Percentiles rank a stretch among this genome's conserved stretches.
These are phyloP conservation scores for Dromiciops gliroides DNA, from an alignment of 2,113 vertebrate species.

Conservation along the genomic window DNA sequence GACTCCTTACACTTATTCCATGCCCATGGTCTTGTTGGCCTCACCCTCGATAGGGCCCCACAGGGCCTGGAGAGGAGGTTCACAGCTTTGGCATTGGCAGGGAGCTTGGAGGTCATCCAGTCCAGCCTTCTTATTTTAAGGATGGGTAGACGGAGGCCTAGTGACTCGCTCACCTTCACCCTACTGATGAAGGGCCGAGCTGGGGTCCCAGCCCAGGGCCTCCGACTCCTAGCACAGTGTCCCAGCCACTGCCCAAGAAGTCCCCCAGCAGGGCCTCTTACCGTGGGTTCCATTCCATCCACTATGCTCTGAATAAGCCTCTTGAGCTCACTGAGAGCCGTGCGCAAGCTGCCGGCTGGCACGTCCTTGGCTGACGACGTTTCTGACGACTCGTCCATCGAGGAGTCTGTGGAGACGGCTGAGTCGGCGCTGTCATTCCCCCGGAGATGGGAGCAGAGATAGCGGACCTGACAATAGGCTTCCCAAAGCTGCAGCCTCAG, in stretches of 20 bases:
- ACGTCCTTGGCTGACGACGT: constrained; percentile 97
- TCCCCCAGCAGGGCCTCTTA: constrained; percentile 74
- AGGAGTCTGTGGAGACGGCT: constrained; percentile 96
- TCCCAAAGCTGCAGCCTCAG: constrained; percentile 98
- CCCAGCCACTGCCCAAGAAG: neutral
- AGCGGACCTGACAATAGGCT: constrained; percentile 96
- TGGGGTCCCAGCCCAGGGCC: neutral
- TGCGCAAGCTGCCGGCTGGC: constrained; percentile 93
- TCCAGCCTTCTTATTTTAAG: neutral
- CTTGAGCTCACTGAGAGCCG: constrained; percentile 93
- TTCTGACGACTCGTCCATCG: constrained; percentile 99
- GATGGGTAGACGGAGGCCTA: neutral
- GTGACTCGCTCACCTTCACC: neutral
- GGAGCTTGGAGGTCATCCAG: neutral
- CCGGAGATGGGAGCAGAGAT: constrained; percentile 96
- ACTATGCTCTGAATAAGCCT: constrained; percentile 95
- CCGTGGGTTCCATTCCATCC: constrained; percentile 95
- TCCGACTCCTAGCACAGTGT: neutral
- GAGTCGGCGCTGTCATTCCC: constrained; percentile 97
- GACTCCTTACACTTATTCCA: neutral
- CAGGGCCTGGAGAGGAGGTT: neutral
- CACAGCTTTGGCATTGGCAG: neutral
- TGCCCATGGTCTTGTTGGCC: neutral
- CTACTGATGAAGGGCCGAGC: neutral
- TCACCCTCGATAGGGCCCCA: neutral